Base-by-base conservation (phyloP, 2,888 invertebrate genomes). In the Cartodere bifasciata region DNA sequence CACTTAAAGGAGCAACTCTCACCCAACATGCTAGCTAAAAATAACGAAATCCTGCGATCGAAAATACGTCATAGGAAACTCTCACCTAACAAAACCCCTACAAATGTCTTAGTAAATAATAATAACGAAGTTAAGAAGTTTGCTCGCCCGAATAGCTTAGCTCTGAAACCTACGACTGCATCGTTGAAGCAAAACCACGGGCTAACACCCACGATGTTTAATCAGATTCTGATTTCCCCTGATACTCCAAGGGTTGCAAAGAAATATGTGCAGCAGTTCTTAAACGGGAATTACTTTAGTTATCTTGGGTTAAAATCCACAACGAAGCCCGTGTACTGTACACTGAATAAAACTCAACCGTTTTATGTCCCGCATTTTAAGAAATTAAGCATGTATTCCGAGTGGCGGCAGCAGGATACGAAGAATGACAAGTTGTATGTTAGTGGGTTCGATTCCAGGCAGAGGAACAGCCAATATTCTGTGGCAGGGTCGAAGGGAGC, bases 361-460 rank as follows among this genome's bases (percentile, higher is more conserved):
- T 90, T 88, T 56, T 94, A 92, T 55, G 88, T 92, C 35, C 82
- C 81, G 1, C 85, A 86, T 47, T 78, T 83, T 56, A 83, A 85
- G 50, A 85, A 83, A 47, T 63, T 94, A 31, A 94, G 92, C 23
- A 95, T 95, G 94, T 95, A 95, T 57, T 91, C 91, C 31, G 91
- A 92, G 56, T 95, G 94, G 86, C 44, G 60, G 35, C 60, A 62
- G 43, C 59, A 60, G 40, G 60, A 60, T 36, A 57, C 52, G 23
- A 59, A 58, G 41, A 46, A 53, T 22, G 60, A 62, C 39, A 57
- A 56, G 35, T 42, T 58, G 38, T 60, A 53, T 37, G 57, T 53
- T 9, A 53, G 53, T 38, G 49, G 48, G 28, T 87, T 87, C 56
- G 84, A 86, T 61, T 85, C 85, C 35, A 68, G 85, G 40, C 83